Evolutionary conservation across 2,797 vertebrate genomes (phyloP), one percentile per base, ranked within the genome.

Genomic region (Coendou prehensilis): DNA sequence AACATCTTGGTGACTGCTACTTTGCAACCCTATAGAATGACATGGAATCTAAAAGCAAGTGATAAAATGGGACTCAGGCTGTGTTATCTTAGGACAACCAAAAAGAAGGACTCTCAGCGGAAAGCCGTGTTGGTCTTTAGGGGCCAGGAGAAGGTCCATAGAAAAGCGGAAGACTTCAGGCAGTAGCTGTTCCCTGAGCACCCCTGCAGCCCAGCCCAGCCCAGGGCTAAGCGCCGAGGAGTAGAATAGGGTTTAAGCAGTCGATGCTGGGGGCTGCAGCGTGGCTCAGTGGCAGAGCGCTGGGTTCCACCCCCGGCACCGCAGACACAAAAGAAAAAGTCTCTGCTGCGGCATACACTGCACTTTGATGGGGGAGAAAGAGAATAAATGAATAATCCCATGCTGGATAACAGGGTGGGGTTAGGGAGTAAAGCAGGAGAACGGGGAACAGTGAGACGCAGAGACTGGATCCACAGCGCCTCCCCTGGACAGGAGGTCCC

Each of bases 1-100:
- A 37, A 69, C 22, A 45, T n/a, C 45, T 54, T 9, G 2, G 20
- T 10, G 11, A 73, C 22, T 75, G 30, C 64, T 22, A 13, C 22
- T 33, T n/a, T 1, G 20, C 28, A 6, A 11, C 17, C 22, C 33
- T 50, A 54, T 0, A 5, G 61, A 41, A 18, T 18, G 52, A 61
- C 64, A 23, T 0, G 7, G 64, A 0, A 1, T 9, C 54, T 0
- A 14, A 81, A 9, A 5, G 50, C 56, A 14, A 0, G 2, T 0
- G 3, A 47, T 54, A 26, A 1, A 0, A 22, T 5, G 17, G 47
- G 9, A 1, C 45, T 0, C 0, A 0, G 0, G 18, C 1, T 0
- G 3, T 1, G 67, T 5, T 0, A 0, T 18, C 67, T 28, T 33
- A n/a, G 50, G 30, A 22, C 28, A 50, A 18, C 33, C 0, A 15